Percentiles rank a stretch among this genome's conserved stretches.
Conservation (phyloP, 2,797 vertebrate genomes). For the Allobates femoralis region DNA sequence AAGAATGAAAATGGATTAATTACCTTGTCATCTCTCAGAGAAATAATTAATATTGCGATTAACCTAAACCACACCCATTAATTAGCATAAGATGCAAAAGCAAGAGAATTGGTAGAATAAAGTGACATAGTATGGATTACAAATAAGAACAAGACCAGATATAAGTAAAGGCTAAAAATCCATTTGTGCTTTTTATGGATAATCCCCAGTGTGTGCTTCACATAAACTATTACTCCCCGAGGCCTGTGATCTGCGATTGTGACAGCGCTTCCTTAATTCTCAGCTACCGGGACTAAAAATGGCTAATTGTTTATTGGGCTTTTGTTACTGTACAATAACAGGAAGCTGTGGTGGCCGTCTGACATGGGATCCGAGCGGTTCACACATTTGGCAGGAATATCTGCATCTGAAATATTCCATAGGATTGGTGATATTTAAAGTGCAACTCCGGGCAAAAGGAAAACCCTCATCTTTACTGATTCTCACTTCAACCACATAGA, state of each 20-base stretch:
- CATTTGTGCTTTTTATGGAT: background rate
- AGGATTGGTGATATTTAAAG: background rate
- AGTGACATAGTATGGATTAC: background rate
- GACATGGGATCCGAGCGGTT: background rate
- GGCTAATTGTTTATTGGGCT: constrained; percentile 27
- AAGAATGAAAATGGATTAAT: too few relatives aligned
- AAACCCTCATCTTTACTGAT: background rate
- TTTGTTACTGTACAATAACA: constrained; percentile 23
- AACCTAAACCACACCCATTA: background rate
- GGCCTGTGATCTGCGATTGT: background rate
- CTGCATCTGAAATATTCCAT: background rate
- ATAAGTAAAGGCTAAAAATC: constrained; percentile 18
- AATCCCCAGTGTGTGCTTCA: background rate
- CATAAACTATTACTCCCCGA: constrained; percentile 2
- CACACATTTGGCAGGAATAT: constrained; percentile 21
- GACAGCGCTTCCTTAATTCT: background rate
- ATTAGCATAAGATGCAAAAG: background rate
- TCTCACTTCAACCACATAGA: too few relatives aligned
- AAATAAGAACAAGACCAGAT: background rate
- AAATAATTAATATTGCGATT: background rate
- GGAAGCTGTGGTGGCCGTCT: constrained; percentile 15
- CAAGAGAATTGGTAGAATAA: background rate
- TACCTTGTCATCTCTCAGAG: too few relatives aligned
- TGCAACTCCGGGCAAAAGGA: background rate
- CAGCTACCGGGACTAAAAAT: constrained; percentile 16